Base-by-base conservation (phyloP, 2,113 vertebrate genomes). In the Daubentonia madagascariensis region DNA sequence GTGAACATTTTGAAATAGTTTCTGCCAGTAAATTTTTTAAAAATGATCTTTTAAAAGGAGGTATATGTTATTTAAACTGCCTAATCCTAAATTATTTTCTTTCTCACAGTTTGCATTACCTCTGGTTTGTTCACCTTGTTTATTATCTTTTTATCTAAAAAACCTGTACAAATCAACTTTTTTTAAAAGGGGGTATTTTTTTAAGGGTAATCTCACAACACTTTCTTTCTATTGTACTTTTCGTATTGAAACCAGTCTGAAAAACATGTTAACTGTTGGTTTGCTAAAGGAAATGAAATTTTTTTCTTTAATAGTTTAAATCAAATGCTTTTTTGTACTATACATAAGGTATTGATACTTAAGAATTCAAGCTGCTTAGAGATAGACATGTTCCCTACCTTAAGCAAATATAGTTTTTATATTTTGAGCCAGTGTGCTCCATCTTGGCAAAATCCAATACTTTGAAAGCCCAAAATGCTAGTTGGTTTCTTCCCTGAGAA, bases 161-260 rank as follows among this genome's bases (percentile, higher is more conserved):
- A 78, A 89, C 81, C 67, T 89, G 75, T 88, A 73, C 84, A 98
- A 94, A 32, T 91, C 59, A 97, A 63, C 10, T 79, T 94, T 57
- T 73, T 91, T 59, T 45, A 18, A 25, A 52, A 8, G 4, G 35
- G 3, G 6, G n/a, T n/a, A n/a, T n/a, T n/a, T n/a, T n/a, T n/a
- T n/a, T n/a, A n/a, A n/a, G n/a, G n/a, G n/a, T n/a, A n/a, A n/a
- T n/a, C n/a, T n/a, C n/a, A 57, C 32, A 87, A 20, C 25, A 59
- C 80, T 86, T 80, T 54, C 92, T 78, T 92, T 85, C 25, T 92
- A 20, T 89, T 81, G 7, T 97, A 78, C 37, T 76, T 97, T 97
- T 80, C 23, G 11, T 89, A 88, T 45, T 91, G 92, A 89, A 89
- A 73, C 13, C 18, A 73, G 9, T 67, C 52, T 89, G 65, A 85